phyloP scores from a whole-genome alignment of 1,140 invertebrate species.

The Phymastichus coffea region DNA sequence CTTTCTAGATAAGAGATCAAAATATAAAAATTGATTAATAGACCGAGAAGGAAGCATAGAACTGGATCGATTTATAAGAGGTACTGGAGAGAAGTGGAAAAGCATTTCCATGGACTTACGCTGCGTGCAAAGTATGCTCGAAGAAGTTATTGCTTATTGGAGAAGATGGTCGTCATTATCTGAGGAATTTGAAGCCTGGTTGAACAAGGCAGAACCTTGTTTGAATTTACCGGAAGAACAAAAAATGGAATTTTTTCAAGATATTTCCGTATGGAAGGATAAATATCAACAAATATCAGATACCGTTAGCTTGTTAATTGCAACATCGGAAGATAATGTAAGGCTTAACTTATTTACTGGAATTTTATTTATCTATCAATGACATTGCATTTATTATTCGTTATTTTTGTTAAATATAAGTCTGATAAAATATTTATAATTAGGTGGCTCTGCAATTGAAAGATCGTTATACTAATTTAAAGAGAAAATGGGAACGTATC shows the following conservation, averaged over 20 bases:
- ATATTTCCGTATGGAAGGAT: slow-evolving; percentile 87
- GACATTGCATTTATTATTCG: not conserved
- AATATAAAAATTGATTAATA: too few relatives aligned
- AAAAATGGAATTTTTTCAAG: slow-evolving; percentile 85
- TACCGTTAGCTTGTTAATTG: slow-evolving; percentile 83
- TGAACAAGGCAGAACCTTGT: slow-evolving; percentile 76
- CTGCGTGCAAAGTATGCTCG: slow-evolving; percentile 84
- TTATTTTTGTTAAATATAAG: not conserved
- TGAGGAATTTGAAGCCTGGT: slow-evolving; percentile 77
- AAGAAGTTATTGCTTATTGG: slow-evolving; percentile 89
- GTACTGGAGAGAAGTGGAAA: slow-evolving; percentile 86
- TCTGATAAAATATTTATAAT: not conserved
- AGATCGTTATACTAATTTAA: slow-evolving; percentile 70
- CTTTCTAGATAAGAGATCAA: too few relatives aligned
- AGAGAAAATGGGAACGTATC: slow-evolving; percentile 76
- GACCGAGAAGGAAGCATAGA: slow-evolving; percentile 72
- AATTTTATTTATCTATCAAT: not conserved
- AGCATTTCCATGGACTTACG: slow-evolving; percentile 85
- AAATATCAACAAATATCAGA: slow-evolving; percentile 81
- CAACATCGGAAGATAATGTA: slow-evolving; percentile 74
- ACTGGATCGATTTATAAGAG: slow-evolving; percentile 82
- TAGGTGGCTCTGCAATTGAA: slow-evolving; percentile 74
- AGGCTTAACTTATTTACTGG: not conserved
- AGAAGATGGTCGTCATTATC: slow-evolving; percentile 74
- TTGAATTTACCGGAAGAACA: slow-evolving; percentile 78